Base-by-base conservation (phyloP, 2,113 vertebrate species). In the Colistium nudipinnis region DNA sequence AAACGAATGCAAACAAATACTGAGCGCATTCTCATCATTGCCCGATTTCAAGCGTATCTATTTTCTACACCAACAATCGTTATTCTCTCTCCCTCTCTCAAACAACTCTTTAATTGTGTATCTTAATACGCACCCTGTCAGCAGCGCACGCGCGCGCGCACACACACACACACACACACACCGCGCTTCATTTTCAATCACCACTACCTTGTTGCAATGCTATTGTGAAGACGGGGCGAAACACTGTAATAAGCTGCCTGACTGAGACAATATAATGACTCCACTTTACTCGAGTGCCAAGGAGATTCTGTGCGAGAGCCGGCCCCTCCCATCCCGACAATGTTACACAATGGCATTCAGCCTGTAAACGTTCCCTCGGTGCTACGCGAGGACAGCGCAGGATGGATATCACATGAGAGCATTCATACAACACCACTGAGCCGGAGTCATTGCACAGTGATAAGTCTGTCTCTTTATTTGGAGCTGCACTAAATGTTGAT, bases 141-240 rank as follows among this genome's bases (percentile, higher is more conserved):
- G 49, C 70, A 39, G 17, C 51, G 16, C 36, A 39, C 36, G 12
- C 36, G 2, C 36, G 12, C 11, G n/a, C n/a, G n/a, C n/a, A n/a
- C n/a, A n/a, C n/a, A n/a, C 33, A 9, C 33, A 35, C 33, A 35
- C 33, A 35, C 33, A 47, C 68, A 56, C 62, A 57, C 55, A 72
- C n/a, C n/a, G n/a, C n/a, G n/a, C 59, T 69, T 74, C 43, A 17
- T 65, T 78, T 82, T 52, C 69, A 82, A 54, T 74, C 56, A 71
- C 30, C 48, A 20, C 61, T 49, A 36, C 66, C 77, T 55, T 51
- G 39, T 24, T 4, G 24, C 60, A 22, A 16, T 44, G 20, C 47
- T 59, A 24, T 38, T 39, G 51, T 49, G 62, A 78, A 62, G 70
- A 78, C 52, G 44, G 49, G 45, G 24, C 70, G 1, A 60, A 66